Base-by-base conservation (phyloP, 2,797 vertebrate genomes). In the Nyctibius grandis region DNA sequence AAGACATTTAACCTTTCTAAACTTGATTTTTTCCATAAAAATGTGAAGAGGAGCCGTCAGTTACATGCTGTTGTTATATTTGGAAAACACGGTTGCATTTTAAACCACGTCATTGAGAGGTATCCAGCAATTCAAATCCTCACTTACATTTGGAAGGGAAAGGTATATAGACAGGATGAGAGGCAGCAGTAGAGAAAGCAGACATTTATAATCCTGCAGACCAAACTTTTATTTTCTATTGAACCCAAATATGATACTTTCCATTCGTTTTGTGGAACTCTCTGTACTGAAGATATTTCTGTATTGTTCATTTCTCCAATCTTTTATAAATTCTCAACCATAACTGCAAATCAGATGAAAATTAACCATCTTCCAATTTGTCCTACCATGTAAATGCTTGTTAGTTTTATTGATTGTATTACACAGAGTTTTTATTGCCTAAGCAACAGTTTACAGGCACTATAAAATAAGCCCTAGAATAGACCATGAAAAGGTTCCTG, bases 391-490 rank as follows among this genome's bases (percentile, higher is more conserved):
- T 88, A 88, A 90, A 91, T 80, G 50, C 34, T 72, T 95, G 76
- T 80, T 87, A 78, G 48, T 85, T 95, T 93, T 93, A 95, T 88
- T 90, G 83, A 79, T 64, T 89, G 38, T n/a, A 23, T 85, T 88
- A 68, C 47, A 56, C 1, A 93, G 53, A 64, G 59, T 82, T 91
- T 95, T 82, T 95, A 85, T 45, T 88, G 59, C 75, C 75, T 53
- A 88, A 72, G 68, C 79, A 85, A 75, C 28, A 68, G 31, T 91
- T 68, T 90, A 73, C 42, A 42, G 34, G 50, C 29, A 45, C 85
- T 91, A 93, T 93, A 95, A 94, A 94, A 75, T 60, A 94, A 83
- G 45, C 23, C 56, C 54, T 85, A 82, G 54, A 91, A 94, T 18
- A 85, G 63, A 68, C 75, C 67, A 57, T 93, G 63, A 96, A 93